Percentiles rank a stretch among this genome's conserved stretches.
These are phyloP conservation scores for Lycia hirtaria DNA, from an alignment of 2,888 invertebrate species.

Conservation along the genomic window DNA sequence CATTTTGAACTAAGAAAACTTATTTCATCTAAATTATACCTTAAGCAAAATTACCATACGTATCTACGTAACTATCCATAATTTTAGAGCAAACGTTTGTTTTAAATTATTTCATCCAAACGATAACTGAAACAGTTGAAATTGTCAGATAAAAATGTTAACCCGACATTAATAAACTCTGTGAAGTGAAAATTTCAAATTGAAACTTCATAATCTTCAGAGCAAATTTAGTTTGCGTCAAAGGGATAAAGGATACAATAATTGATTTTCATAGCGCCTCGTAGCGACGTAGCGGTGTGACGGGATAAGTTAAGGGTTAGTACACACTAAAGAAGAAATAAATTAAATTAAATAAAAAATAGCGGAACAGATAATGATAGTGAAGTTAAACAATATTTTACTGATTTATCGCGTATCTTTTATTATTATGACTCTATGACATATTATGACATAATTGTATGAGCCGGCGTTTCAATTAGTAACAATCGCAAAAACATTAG, in stretches of 20 bases:
- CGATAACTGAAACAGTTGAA: not conserved
- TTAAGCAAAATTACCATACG: not conserved
- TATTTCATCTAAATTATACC: not conserved
- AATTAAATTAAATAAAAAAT: not conserved
- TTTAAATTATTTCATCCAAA: not conserved
- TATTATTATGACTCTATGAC: too few species aligned
- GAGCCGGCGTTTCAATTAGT: too few species aligned
- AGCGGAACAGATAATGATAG: too few species aligned
- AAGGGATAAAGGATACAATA: slow-evolving; percentile 17
- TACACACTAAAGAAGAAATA: not conserved
- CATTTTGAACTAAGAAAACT: too few species aligned
- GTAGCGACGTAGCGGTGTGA: not conserved
- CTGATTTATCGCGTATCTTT: not conserved
- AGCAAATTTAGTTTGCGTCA: slow-evolving; percentile 19
- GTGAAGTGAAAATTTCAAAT: slow-evolving; percentile 14
- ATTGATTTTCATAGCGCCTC: slow-evolving; percentile 19
- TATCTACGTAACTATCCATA: too few species aligned
- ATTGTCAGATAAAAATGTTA: not conserved
- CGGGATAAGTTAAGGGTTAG: not conserved
- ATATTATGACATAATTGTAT: too few species aligned
- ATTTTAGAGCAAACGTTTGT: too few species aligned
- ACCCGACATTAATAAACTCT: slow-evolving; percentile 1
- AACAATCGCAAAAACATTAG: too few species aligned
- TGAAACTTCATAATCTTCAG: slow-evolving; percentile 10
- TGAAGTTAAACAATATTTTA: not conserved